Percentiles rank a stretch among this genome's conserved stretches.
phyloP scores from a whole-genome alignment of 2,113 vertebrate species.

The Eubucco bourcierii region DNA sequence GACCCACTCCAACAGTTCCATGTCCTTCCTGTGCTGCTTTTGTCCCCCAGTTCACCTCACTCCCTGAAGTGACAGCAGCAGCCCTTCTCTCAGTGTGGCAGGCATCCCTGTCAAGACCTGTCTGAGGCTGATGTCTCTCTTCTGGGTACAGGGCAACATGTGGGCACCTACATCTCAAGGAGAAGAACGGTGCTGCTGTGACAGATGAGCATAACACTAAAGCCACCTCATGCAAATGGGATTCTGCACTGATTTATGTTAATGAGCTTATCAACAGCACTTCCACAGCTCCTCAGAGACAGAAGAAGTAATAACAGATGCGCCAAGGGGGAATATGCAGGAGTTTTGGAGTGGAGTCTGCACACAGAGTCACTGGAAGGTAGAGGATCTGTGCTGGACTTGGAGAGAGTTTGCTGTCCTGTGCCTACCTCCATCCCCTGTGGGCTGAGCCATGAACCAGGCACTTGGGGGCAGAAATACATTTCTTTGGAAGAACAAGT shows the following conservation, averaged over 20 bases:
- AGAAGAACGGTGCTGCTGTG: not conserved
- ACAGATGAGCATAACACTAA: accelerated
- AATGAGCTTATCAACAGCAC: not conserved
- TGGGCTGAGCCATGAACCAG: accelerated
- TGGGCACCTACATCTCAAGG: accelerated
- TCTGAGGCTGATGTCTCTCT: not conserved
- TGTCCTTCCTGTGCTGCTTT: not conserved
- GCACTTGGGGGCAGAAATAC: not conserved
- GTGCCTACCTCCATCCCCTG: not conserved
- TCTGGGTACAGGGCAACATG: accelerated
- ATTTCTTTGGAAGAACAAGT: not conserved
- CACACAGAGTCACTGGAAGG: not conserved
- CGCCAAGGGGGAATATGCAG: too few relatives aligned
- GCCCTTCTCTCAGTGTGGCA: not conserved
- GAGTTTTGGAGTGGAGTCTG: not conserved
- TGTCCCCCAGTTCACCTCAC: accelerated
- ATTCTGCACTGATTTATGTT: not conserved
- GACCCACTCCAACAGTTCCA: too few relatives aligned
- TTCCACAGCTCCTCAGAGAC: not conserved
- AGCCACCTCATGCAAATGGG: not conserved
- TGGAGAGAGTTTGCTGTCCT: accelerated
- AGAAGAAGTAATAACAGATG: not conserved
- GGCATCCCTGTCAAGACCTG: not conserved
- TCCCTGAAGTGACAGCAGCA: not conserved
- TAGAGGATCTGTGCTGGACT: accelerated